Evolutionary conservation across 2,888 invertebrate species (phyloP), one percentile per base, ranked within the genome.

Genomic region (Clanis bilineata): DNA sequence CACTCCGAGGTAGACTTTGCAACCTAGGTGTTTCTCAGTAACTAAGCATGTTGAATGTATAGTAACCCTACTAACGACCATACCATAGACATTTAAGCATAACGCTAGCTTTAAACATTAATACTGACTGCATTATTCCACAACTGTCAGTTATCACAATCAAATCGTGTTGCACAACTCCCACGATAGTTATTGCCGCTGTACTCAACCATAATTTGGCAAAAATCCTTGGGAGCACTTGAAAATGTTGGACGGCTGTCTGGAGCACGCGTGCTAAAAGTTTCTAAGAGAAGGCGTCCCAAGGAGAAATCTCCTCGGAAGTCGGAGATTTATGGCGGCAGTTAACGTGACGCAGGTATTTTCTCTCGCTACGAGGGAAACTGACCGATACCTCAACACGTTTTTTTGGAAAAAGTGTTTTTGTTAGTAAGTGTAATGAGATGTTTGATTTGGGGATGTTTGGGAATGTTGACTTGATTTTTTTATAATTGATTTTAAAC

Each of bases 331-430:
- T 89, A 90, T 89, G 79, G 79, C 70, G 75, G 77, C 80, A 81
- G 86, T 88, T 87, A 86, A 77, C 80, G 81, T 80, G 84, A 85
- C 85, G 80, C 84, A 88, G 88, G 87, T 88, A 89, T 87, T 88
- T 85, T 79, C 76, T 69, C 73, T 67, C 66, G 65, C 64, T 70
- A 68, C 66, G 67, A 72, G 70, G 73, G 69, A 80, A 79, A 80
- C 82, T 86, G 84, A 85, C 87, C 86, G 77, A 79, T 79, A 77
- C 75, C 65, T 72, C 68, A 64, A 72, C 74, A 73, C 67, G 69
- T 70, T 74, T 79, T 70, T 74, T 68, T 63, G 62, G 59, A 58
- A 55, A 64, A 69, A 67, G 70, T 73, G 71, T 72, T 76, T 78
- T 77, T 77, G 72, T 65, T 25, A 3, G 0, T 56, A 57, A 43